Evolutionary conservation across 2,888 invertebrate genomes (phyloP), one percentile per base, ranked within the genome.

Genomic region (Dermolepida albohirtum): DNA sequence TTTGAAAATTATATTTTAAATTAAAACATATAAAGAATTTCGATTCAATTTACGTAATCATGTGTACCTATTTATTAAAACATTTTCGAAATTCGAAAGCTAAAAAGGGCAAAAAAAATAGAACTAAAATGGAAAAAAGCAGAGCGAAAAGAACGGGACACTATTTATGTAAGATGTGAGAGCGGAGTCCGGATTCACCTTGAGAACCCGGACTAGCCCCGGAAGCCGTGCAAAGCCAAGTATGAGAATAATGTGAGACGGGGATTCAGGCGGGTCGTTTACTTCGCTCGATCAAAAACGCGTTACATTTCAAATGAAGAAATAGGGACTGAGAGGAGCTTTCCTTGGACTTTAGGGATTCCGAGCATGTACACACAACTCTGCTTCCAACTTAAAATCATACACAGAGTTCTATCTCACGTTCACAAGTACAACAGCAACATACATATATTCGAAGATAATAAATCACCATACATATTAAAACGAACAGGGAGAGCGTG

Each of bases 301-400:
- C 81, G 80, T 81, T 81, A 80, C 78, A 80, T 79, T 78, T 79
- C 79, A 79, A 80, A 80, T 80, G 80, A 80, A 80, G 80, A 80
- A 79, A 78, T 78, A 79, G 75, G 75, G 73, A 77, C 75, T 74
- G 77, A 75, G 73, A 75, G 69, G 70, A 77, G 77, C 72, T 77
- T 75, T 74, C 63, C 73, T 68, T 57, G 73, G 75, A 77, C 75
- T 77, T 76, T 78, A 72, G 69, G 76, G 75, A 78, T 77, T 78
- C 74, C 64, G 70, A 71, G 72, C 75, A 72, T 73, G 72, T 66
- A 71, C 57, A 64, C 70, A 57, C 51, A 62, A 27, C 34, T 47
- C 41, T 27, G 43, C 57, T 57, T 44, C 43, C 29, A 57, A 39
- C 44, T 27, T n/a, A 12, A 27, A 43, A 12, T 17, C 44, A 29